Percentiles rank a stretch among this genome's conserved stretches.
phyloP scores from a whole-genome alignment of 1,140 invertebrate species.

The Zaprionus inermis region DNA sequence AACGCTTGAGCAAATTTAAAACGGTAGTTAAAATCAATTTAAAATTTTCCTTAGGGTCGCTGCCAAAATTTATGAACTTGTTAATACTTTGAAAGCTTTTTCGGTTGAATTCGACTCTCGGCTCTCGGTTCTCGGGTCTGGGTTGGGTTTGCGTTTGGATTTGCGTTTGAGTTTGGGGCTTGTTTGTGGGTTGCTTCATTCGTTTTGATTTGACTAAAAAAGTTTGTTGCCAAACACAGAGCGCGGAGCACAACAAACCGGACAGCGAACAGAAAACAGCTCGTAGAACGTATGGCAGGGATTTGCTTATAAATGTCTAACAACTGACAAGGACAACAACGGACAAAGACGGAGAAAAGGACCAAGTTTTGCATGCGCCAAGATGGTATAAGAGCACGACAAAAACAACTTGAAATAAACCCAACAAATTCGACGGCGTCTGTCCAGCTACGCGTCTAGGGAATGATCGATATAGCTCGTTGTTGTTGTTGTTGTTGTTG shows the following conservation, averaged over 20 bases:
- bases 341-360: constrained; percentile 37
- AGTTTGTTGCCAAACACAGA: constrained; percentile 52
- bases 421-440: constrained; percentile 43
- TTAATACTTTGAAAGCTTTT: constrained; percentile 72
- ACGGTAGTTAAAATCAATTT: constrained; percentile 46
- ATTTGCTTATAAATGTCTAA: constrained; percentile 79
- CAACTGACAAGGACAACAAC: constrained; percentile 58
- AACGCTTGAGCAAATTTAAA: constrained; percentile 26
- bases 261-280: constrained; percentile 13
- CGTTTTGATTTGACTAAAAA: constrained; percentile 70
- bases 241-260: constrained; percentile 3
- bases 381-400: constrained; percentile 23
- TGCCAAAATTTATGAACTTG: constrained; percentile 54
- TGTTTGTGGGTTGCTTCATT: constrained; percentile 33
- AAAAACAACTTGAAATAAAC: constrained; percentile 48
- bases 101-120: constrained; percentile 52
- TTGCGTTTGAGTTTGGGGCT: neutral
- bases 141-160: constrained; percentile 4
- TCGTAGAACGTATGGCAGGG: constrained; percentile 50
- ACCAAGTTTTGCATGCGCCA: constrained; percentile 59
- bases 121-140: constrained; percentile 2
- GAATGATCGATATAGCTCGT: constrained; percentile 62
- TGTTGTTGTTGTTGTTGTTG: constrained; percentile 17
- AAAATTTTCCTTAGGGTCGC: constrained; percentile 13
- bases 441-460: constrained; percentile 31